phyloP scores from a whole-genome alignment of 1,140 invertebrate genomes.

The Thrips palmi region DNA sequence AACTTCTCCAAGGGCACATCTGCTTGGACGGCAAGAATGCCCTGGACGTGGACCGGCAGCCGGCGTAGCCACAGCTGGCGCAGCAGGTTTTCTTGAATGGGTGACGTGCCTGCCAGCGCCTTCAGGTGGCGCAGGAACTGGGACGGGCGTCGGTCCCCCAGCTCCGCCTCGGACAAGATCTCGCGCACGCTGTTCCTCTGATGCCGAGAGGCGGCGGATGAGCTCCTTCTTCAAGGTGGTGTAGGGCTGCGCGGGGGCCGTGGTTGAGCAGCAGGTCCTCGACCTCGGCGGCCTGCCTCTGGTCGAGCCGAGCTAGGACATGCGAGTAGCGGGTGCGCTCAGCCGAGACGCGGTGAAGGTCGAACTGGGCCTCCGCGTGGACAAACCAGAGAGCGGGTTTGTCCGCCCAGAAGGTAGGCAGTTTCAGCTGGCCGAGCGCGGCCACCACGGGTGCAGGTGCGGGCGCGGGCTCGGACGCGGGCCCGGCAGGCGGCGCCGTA shows the following conservation, averaged over 20 bases:
- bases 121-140: slow-evolving; percentile 3
- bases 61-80: not conserved
- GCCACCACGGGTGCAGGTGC: too few species aligned
- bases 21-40: not conserved
- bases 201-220: not conserved
- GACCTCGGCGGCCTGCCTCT: slow-evolving; percentile 4
- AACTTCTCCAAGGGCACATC: not conserved
- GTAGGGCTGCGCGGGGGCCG: not conserved
- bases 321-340: slow-evolving; percentile 17
- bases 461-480: too few species aligned
- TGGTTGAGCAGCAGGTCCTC: slow-evolving; percentile 3
- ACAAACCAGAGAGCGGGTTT: slow-evolving; percentile 18
- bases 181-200: not conserved
- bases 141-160: slow-evolving; percentile 2
- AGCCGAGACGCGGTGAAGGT: slow-evolving; percentile 11
- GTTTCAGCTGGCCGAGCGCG: too few species aligned
- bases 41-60: not conserved
- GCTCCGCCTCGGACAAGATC: not conserved
- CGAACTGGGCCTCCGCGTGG: slow-evolving; percentile 18
- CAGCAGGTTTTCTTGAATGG: not conserved
- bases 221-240: not conserved
- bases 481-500: too few species aligned
- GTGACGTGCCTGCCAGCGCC: not conserved
- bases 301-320: slow-evolving; percentile 10
- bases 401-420: slow-evolving; percentile 17